These are phyloP conservation scores for Caenorhabditis afra DNA, from an alignment of 2,888 invertebrate genomes.

Conservation along the genomic window DNA sequence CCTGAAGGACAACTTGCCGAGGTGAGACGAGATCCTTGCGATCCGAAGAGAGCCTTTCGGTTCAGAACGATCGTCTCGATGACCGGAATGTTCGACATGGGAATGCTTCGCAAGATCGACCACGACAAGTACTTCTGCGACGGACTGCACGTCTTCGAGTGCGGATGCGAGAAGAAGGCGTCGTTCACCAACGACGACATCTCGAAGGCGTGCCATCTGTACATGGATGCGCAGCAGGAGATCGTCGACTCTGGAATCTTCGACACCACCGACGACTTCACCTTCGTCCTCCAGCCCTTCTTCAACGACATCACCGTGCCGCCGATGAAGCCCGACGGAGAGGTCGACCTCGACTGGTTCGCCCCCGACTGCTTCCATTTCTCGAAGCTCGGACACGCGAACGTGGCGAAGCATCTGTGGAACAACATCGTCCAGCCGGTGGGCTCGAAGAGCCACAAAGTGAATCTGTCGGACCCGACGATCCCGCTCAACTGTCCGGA, in stretches of 20 bases:
- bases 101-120: slow-evolving; percentile 71
- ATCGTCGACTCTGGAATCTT: slow-evolving; percentile 68
- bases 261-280: slow-evolving; percentile 73
- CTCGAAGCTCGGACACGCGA: slow-evolving; percentile 69
- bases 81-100: slow-evolving; percentile 75
- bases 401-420: slow-evolving; percentile 69
- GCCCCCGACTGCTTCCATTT: slow-evolving; percentile 76
- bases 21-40: slow-evolving; percentile 13
- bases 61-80: slow-evolving; percentile 70
- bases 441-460: slow-evolving; percentile 56
- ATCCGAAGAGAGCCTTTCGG: neutral
- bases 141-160: slow-evolving; percentile 70
- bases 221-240: slow-evolving; percentile 69
- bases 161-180: slow-evolving; percentile 68
- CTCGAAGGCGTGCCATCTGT: slow-evolving; percentile 62
- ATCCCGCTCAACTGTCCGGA: slow-evolving; percentile 66
- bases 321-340: slow-evolving; percentile 65
- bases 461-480: slow-evolving; percentile 64
- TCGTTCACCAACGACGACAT: slow-evolving; percentile 68
- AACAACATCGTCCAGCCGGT: slow-evolving; percentile 69
- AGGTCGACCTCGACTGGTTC: slow-evolving; percentile 69
- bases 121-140: slow-evolving; percentile 70
- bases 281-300: slow-evolving; percentile 74
- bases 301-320: slow-evolving; percentile 67
- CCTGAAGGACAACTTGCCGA: slow-evolving; percentile 70